phyloP scores from a whole-genome alignment of 2,888 invertebrate species.

The Selenia dentaria region DNA sequence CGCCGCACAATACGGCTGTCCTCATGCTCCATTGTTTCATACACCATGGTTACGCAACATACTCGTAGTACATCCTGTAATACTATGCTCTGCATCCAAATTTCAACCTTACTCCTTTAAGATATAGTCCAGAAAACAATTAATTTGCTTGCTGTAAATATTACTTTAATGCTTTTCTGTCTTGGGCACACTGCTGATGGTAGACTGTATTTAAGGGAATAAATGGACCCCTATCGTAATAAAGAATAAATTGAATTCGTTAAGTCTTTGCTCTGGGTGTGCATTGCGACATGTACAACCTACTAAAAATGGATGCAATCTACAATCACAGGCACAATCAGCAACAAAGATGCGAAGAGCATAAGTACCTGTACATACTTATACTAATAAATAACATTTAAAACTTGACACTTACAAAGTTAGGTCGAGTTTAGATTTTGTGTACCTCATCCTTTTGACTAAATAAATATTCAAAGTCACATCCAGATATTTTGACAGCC shows the following conservation, averaged over 20 bases:
- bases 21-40: constrained; percentile 29
- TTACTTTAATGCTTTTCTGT: not conserved
- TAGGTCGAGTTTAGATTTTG: too few species aligned
- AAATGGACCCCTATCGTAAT: constrained; percentile 21
- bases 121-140: constrained; percentile 1
- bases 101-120: not conserved
- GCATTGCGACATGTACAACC: not conserved
- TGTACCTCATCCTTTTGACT: too few species aligned
- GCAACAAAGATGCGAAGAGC: too few species aligned
- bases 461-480: too few species aligned
- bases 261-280: constrained; percentile 11
- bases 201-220: constrained; percentile 11
- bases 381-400: too few species aligned
- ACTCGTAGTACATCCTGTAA: constrained; percentile 27
- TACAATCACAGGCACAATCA: too few species aligned
- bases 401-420: too few species aligned
- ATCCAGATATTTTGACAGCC: too few species aligned
- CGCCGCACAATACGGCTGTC: constrained; percentile 26
- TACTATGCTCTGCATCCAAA: constrained; percentile 5
- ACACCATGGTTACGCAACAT: constrained; percentile 29
- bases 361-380: too few species aligned
- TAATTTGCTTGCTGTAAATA: not conserved
- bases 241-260: constrained; percentile 14
- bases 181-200: constrained; percentile 5
- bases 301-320: too few species aligned